These are phyloP conservation scores for Epirrhoe alternata DNA, from an alignment of 2,888 invertebrate genomes.

Conservation along the genomic window DNA sequence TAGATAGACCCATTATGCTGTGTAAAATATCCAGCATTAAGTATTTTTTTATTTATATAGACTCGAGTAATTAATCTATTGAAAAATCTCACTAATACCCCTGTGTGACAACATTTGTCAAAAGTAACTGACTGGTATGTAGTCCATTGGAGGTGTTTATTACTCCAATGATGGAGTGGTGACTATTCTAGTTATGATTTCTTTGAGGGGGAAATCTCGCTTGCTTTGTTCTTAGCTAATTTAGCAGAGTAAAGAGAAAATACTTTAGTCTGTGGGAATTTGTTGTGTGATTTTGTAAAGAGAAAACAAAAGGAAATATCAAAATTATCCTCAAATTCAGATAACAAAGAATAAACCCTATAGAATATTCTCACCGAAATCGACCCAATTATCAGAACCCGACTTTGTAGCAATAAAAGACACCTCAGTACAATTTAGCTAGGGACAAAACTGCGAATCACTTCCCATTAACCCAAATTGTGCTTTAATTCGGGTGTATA, in stretches of 20 bases:
- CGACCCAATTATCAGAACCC: slow-evolving; percentile 31
- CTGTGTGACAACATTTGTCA: background rate
- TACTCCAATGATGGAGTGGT: slow-evolving; percentile 17
- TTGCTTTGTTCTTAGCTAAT: background rate
- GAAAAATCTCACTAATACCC: too few species aligned
- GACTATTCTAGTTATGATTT: slow-evolving; percentile 9
- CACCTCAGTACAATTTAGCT: slow-evolving; percentile 31
- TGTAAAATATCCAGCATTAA: too few species aligned
- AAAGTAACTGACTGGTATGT: background rate
- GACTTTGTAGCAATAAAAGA: slow-evolving; percentile 39
- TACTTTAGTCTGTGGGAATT: background rate
- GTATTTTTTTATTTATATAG: too few species aligned
- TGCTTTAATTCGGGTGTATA: slow-evolving; percentile 63
- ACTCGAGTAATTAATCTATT: too few species aligned
- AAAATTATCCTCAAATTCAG: background rate
- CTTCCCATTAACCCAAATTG: slow-evolving; percentile 65
- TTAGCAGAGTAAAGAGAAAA: background rate
- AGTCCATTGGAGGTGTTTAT: slow-evolving; percentile 13
- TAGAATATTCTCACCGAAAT: slow-evolving; percentile 20
- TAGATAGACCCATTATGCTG: too few species aligned
- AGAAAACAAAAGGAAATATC: background rate
- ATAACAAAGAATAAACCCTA: slow-evolving; percentile 18
- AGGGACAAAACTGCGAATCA: slow-evolving; percentile 40
- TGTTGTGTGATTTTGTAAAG: background rate
- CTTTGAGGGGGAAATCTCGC: background rate